Conservation (phyloP, 1,140 invertebrate genomes). For the Telenomus remus region DNA sequence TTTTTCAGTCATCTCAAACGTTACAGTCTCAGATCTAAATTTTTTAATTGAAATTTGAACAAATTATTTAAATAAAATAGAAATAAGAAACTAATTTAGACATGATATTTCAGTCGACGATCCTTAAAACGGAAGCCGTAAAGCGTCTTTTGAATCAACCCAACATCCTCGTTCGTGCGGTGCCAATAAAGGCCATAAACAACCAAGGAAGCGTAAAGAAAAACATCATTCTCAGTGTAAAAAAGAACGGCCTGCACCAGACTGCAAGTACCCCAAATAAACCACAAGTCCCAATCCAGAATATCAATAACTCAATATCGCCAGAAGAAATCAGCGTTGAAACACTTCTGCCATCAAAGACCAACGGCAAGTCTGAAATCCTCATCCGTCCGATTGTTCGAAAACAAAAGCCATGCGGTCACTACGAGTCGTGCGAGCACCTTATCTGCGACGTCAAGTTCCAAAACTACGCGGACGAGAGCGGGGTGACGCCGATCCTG, state of each 20-base stretch:
- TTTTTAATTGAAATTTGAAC: too few species aligned
- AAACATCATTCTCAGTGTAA: neutral
- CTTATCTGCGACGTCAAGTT: slow-evolving; percentile 66
- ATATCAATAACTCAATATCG: slow-evolving; percentile 10
- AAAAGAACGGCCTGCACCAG: slow-evolving; percentile 38
- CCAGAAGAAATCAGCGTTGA: slow-evolving; percentile 41
- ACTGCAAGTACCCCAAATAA: slow-evolving; percentile 36
- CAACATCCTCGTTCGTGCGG: slow-evolving; percentile 67
- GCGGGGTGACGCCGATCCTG: slow-evolving; percentile 62
- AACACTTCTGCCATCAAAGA: slow-evolving; percentile 67
- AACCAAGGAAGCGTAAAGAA: slow-evolving; percentile 5
- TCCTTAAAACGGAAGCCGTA: slow-evolving; percentile 66
- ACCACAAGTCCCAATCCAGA: slow-evolving; percentile 52
- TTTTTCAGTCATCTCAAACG: too few species aligned
- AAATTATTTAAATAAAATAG: neutral
- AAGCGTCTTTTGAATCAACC: slow-evolving; percentile 68
- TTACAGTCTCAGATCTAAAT: too few species aligned
- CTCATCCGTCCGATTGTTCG: slow-evolving; percentile 61
- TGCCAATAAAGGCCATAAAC: slow-evolving; percentile 36
- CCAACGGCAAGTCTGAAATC: slow-evolving; percentile 68
- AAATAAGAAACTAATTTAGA: neutral
- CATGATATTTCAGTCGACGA: slow-evolving; percentile 45
- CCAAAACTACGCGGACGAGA: slow-evolving; percentile 64
- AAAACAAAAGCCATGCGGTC: slow-evolving; percentile 65
- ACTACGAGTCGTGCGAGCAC: slow-evolving; percentile 67